Evolutionary conservation across 2,797 vertebrate genomes (phyloP).

Genomic region (Pipistrellus pipistrellus): DNA sequence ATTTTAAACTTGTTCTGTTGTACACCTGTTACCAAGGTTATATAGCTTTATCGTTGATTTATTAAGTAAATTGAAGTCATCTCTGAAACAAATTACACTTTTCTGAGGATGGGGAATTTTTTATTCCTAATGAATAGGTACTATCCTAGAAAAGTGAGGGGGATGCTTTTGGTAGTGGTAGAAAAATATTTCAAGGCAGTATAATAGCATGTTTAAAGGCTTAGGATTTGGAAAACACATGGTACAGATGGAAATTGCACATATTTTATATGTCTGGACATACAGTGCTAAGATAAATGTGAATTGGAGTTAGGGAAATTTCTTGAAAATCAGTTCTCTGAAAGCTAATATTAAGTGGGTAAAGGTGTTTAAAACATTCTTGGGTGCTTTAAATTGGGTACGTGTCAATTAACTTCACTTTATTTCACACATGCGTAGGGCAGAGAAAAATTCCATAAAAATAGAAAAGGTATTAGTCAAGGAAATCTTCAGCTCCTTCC

Average conservation of each 20-base stretch:
- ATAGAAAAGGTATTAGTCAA: not conserved
- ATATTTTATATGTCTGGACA: not conserved
- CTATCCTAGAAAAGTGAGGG: not conserved
- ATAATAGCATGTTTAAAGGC: not conserved
- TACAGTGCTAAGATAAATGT: not conserved
- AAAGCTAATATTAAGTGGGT: not conserved
- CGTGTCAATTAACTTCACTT: not conserved
- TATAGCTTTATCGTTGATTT: not conserved
- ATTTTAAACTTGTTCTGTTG: conserved; percentile 26
- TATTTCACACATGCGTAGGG: not conserved
- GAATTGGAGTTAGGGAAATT: not conserved
- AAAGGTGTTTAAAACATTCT: not conserved
- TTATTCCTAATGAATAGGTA: not conserved
- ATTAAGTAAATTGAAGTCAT: not conserved
- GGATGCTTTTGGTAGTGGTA: not conserved
- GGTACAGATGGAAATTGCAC: not conserved
- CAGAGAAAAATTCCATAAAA: not conserved
- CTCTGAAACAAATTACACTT: not conserved
- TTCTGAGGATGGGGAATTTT: not conserved
- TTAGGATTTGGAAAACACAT: not conserved
- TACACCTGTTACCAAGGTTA: not conserved
- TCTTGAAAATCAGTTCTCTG: not conserved
- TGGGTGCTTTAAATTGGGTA: not conserved
- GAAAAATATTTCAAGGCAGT: not conserved
- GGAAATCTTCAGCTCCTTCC: not conserved